Percentiles rank a stretch among this genome's conserved stretches.
phyloP scores from a whole-genome alignment of 2,797 vertebrate genomes.

The Eulemur albifrons region DNA sequence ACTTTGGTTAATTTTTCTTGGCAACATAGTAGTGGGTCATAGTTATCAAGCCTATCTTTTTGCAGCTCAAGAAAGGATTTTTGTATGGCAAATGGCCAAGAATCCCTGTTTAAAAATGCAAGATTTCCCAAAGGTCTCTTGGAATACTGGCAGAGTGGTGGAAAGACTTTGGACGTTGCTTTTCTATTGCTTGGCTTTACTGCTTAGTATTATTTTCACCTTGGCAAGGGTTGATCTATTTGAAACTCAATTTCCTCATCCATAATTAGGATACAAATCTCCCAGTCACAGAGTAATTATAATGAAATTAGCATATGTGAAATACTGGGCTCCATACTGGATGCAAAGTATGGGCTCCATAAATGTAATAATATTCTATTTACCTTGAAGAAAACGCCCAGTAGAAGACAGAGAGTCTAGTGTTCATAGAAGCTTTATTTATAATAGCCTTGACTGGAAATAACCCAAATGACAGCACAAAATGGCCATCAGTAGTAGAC shows the following conservation, averaged over 20 bases:
- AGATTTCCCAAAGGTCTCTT: not conserved
- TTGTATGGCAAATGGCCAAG: not conserved
- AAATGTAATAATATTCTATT: not conserved
- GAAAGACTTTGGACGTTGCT: not conserved
- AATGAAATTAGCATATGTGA: not conserved
- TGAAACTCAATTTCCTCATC: not conserved
- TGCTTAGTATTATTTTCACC: not conserved
- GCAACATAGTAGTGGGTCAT: not conserved
- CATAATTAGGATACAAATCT: not conserved
- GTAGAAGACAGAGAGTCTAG: not conserved
- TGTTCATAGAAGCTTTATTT: not conserved
- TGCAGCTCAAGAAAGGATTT: not conserved
- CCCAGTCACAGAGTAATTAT: not conserved
- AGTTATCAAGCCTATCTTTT: not conserved
- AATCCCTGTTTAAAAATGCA: not conserved
- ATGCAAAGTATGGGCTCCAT: not conserved
- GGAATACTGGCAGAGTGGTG: not conserved
- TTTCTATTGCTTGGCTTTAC: not conserved
- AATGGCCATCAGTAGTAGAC: not conserved
- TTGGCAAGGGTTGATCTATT: not conserved
- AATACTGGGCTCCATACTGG: not conserved
- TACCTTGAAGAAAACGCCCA: not conserved
- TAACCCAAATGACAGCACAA: not conserved
- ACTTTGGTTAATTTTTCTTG: not conserved
- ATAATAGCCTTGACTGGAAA: not conserved